These are phyloP conservation scores for Hirudinaria manillensis DNA, from an alignment of 2,888 invertebrate species.

Conservation along the genomic window DNA sequence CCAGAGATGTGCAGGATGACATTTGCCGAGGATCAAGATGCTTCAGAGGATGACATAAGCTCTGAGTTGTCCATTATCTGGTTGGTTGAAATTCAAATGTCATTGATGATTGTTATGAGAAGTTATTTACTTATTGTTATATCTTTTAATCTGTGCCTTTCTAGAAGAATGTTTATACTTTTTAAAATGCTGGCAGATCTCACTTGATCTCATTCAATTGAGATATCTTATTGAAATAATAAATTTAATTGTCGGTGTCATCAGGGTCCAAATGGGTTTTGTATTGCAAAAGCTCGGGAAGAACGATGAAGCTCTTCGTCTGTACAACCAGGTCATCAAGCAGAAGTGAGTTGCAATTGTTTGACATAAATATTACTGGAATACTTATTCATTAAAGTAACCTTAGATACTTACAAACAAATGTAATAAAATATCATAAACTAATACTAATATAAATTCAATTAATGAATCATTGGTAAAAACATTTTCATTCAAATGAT, in stretches of 20 bases:
- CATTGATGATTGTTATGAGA: too few relatives aligned
- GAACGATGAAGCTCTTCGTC: slow-evolving; percentile 74
- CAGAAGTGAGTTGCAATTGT: slow-evolving; percentile 59
- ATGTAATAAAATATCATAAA: too few relatives aligned
- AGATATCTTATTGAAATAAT: neutral
- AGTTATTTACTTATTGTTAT: too few relatives aligned
- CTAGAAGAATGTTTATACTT: neutral
- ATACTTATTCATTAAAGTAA: neutral
- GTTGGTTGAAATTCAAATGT: slow-evolving; percentile 50
- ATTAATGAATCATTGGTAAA: too few relatives aligned
- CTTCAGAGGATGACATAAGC: slow-evolving; percentile 84
- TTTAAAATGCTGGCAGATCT: neutral
- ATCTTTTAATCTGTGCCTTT: too few relatives aligned
- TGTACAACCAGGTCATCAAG: slow-evolving; percentile 78
- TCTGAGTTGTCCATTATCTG: slow-evolving; percentile 84
- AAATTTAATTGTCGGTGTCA: neutral
- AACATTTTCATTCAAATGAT: too few relatives aligned
- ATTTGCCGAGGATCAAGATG: slow-evolving; percentile 76
- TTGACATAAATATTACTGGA: neutral
- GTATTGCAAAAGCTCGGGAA: slow-evolving; percentile 79
- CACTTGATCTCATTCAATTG: neutral
- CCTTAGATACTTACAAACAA: neutral
- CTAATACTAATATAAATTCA: too few relatives aligned
- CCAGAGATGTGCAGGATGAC: slow-evolving; percentile 72
- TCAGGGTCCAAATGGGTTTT: slow-evolving; percentile 79